A percentile compares a stretch with the other conserved stretches of the same genome.
Conservation (phyloP, 2,113 vertebrate species). For the Mungos mungo region DNA sequence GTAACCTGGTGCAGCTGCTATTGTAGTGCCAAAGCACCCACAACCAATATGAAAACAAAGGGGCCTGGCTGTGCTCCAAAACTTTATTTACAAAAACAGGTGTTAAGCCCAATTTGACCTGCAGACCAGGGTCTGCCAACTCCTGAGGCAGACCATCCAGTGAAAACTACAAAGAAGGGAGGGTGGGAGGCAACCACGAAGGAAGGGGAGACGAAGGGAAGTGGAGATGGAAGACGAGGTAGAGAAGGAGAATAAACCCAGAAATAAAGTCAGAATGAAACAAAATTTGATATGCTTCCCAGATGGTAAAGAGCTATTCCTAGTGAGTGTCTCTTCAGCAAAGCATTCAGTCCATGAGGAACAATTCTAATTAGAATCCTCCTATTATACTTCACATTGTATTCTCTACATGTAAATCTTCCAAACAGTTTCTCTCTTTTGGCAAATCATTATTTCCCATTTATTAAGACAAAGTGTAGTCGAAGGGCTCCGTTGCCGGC, state of each 20-base stretch:
- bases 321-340: slow-evolving; percentile 62
- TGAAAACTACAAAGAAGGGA: neutral
- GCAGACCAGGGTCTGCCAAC: neutral
- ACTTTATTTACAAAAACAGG: slow-evolving; percentile 2
- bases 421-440: slow-evolving; percentile 72
- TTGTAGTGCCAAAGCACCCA: neutral
- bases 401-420: slow-evolving; percentile 73
- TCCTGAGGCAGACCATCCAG: neutral
- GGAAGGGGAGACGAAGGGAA: neutral
- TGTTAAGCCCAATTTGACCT: neutral
- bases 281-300: slow-evolving; percentile 69
- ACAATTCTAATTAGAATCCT: slow-evolving; percentile 76
- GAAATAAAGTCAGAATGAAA: slow-evolving; percentile 57
- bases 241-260: neutral
- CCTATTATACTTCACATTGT: slow-evolving; percentile 63
- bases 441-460: slow-evolving; percentile 77
- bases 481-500: slow-evolving; percentile 39
- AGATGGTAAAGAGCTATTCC: slow-evolving; percentile 68
- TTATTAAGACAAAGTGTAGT: slow-evolving; percentile 70
- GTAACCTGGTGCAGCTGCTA: neutral
- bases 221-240: neutral
- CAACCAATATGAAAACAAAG: neutral
- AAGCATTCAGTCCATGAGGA: slow-evolving; percentile 62
- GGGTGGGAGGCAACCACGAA: neutral
- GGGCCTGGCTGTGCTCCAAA: neutral